Base-by-base conservation (phyloP, 2,888 invertebrate genomes). In the Eupeodes latifasciatus region DNA sequence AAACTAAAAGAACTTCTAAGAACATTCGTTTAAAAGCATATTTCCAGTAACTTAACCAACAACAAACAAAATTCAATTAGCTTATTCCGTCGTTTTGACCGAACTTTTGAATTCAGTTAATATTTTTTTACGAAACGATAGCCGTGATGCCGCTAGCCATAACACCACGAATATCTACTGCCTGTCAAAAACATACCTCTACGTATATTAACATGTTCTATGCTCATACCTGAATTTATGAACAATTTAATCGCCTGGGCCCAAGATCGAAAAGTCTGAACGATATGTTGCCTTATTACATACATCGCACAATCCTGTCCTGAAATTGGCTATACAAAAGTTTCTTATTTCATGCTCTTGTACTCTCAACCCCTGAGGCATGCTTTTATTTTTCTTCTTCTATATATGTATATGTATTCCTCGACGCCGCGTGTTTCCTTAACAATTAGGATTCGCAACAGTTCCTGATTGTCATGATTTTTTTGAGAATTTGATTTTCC, bases 391-490 rank as follows among this genome's bases (percentile, higher is more conserved):
- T 55, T 19, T 11, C 9, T 55, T 19, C 40, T 55, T 11, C 11
- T 11, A 27, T 2, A 2, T 27, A 27, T 2, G 27, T 27, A 27
- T 27, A 27, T 27, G 27, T 27, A 27, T 27, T 4, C 19, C 11
- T 9, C 55, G 16, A 19, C 4, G 19, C 55, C 5, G 19, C 19
- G 19, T 19, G 51, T 55, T 16, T 16, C 11, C 11, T 10, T 19
- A 11, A 19, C 55, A 55, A 55, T 55, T 55, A 55, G 11, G 55
- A 55, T 55, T 55, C 55, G 19, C 11, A 55, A 55, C 55, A 55
- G 55, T 55, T 55, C 19, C 55, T 55, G 19, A 10, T 19, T 55
- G 55, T 55, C 55, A 55, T 55, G 55, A 19, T 40, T 6, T 55
- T 27, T 55, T 19, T 55, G 55, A 19, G 55, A 55, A 55, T 55